phyloP scores from a whole-genome alignment of 2,888 invertebrate species.

The Epiblema foenella region DNA sequence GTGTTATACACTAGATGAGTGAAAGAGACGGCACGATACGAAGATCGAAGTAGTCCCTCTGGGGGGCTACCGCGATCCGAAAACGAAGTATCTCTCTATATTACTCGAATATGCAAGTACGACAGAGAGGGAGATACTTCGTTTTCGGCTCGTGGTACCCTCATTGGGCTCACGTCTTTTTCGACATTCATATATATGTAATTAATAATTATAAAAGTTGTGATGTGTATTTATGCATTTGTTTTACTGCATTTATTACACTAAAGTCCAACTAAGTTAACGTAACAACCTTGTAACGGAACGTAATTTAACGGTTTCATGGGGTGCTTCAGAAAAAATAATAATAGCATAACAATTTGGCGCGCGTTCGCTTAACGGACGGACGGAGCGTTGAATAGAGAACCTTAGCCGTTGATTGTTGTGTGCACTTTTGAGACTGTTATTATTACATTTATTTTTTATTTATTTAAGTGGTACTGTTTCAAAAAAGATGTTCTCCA shows the following conservation, averaged over 20 bases:
- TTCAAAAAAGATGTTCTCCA: constrained; percentile 70
- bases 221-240: not conserved
- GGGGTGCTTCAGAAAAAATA: constrained; percentile 34
- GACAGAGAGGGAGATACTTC: no score
- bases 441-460: constrained; percentile 18
- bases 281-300: constrained; percentile 48
- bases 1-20: no score
- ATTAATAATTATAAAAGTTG: not conserved
- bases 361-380: constrained; percentile 50
- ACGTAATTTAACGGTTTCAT: constrained; percentile 54
- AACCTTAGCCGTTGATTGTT: constrained; percentile 6
- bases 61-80: no score
- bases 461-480: constrained; percentile 14
- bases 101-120: no score
- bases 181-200: not conserved
- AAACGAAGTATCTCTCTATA: no score
- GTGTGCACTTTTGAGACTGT: not conserved
- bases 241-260: not conserved
- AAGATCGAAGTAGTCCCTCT: no score
- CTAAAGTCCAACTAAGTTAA: not conserved
- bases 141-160: no score
- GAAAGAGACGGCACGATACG: no score
- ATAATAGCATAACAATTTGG: constrained; percentile 46
- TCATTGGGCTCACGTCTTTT: no score
- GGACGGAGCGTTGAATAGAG: constrained; percentile 11